Evolutionary conservation across 1,140 invertebrate genomes (phyloP).

Genomic region (Cydia amplana): DNA sequence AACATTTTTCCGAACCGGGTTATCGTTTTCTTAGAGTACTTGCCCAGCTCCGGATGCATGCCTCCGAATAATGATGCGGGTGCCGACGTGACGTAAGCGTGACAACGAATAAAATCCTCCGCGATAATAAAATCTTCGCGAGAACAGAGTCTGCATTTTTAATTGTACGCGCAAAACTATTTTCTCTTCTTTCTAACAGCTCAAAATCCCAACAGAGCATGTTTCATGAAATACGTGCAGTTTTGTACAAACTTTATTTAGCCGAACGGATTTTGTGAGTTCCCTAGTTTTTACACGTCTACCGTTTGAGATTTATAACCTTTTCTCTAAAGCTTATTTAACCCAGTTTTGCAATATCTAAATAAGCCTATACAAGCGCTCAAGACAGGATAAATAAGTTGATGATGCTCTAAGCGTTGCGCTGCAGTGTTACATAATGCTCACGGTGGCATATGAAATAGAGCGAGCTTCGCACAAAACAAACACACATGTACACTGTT

Average conservation of each 20-base stretch:
- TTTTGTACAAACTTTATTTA: background rate
- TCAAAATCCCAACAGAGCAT: background rate
- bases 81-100: conserved; percentile 43
- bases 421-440: conserved; percentile 20
- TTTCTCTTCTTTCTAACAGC: background rate
- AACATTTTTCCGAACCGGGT: background rate
- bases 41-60: conserved; percentile 43
- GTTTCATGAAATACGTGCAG: background rate
- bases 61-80: conserved; percentile 56
- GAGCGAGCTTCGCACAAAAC: conserved; percentile 19
- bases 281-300: background rate
- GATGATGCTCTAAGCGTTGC: conserved; percentile 1
- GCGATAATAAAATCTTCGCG: conserved; percentile 23
- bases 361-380: background rate
- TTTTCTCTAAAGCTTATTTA: conserved; percentile 7
- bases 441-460: conserved; percentile 12
- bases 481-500: background rate
- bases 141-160: conserved; percentile 17
- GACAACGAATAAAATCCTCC: conserved; percentile 52
- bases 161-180: background rate
- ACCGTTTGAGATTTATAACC: background rate
- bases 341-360: conserved; percentile 13
- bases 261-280: background rate
- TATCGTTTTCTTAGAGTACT: conserved; percentile 6
- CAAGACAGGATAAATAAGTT: conserved; percentile 18